Percentiles rank a stretch among this genome's conserved stretches.
These are phyloP conservation scores for Teinopalpus imperialis DNA, from an alignment of 2,888 invertebrate genomes.

Conservation along the genomic window DNA sequence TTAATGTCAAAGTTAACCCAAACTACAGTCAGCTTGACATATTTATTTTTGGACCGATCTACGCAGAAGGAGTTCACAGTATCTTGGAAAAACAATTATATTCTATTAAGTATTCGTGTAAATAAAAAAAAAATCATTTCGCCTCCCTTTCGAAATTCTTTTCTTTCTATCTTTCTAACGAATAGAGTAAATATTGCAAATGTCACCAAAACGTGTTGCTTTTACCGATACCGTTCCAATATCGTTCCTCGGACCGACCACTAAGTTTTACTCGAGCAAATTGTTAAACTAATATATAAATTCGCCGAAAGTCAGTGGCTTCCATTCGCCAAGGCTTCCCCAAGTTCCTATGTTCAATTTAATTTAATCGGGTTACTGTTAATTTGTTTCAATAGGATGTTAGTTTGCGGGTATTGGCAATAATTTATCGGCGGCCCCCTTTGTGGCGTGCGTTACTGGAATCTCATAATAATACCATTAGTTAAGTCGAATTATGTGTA, in stretches of 20 bases:
- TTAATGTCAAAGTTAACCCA: no score
- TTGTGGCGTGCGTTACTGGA: slow-evolving; percentile 35
- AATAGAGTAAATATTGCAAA: no score
- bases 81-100: no score
- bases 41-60: no score
- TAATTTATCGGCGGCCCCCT: slow-evolving; percentile 43
- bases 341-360: slow-evolving; percentile 48
- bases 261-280: slow-evolving; percentile 44
- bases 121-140: no score
- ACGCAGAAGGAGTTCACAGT: no score
- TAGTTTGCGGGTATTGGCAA: slow-evolving; percentile 37
- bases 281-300: slow-evolving; percentile 60
- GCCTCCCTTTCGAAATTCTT: no score
- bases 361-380: slow-evolving; percentile 50
- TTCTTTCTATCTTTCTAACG: no score
- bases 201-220: no score
- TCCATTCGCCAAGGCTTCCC: slow-evolving; percentile 35
- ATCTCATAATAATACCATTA: slow-evolving; percentile 29
- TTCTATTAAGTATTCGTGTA: no score
- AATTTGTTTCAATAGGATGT: slow-evolving; percentile 47
- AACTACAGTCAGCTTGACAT: no score
- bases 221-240: no score
- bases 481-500: background rate
- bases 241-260: slow-evolving; percentile 28
- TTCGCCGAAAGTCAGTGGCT: slow-evolving; percentile 53